Percentiles rank a stretch among this genome's conserved stretches.
phyloP scores from a whole-genome alignment of 2,113 vertebrate species.

The Phodopus roborovskii region DNA sequence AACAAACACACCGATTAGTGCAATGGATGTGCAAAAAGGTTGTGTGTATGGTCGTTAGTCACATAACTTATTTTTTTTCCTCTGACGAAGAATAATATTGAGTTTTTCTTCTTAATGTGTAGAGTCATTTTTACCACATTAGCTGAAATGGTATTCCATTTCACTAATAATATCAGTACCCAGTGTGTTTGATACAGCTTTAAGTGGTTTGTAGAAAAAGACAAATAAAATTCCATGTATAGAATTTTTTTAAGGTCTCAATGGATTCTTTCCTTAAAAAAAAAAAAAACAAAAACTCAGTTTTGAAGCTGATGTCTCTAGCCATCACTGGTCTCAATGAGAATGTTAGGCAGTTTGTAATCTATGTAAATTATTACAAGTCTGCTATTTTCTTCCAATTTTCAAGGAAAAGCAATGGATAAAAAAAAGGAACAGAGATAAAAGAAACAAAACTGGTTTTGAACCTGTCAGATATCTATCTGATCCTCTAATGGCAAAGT shows the following conservation, averaged over 20 bases:
- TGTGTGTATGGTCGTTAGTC: conserved; percentile 42
- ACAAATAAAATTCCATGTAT: neutral
- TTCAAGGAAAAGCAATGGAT: neutral
- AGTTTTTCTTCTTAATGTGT: conserved; percentile 49
- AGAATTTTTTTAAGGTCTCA: neutral
- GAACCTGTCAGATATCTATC: neutral
- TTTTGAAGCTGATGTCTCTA: neutral
- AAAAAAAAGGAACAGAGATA: neutral
- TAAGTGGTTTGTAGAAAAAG: conserved; percentile 12
- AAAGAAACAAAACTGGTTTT: neutral
- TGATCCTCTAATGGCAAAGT: neutral
- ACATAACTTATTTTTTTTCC: conserved; percentile 15
- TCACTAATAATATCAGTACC: conserved; percentile 25
- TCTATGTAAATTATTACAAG: neutral
- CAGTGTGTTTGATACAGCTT: neutral
- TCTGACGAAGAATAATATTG: conserved; percentile 50
- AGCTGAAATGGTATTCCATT: conserved; percentile 42
- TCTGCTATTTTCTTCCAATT: neutral
- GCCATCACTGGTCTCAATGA: neutral
- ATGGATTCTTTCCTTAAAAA: neutral
- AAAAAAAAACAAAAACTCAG: too few relatives aligned
- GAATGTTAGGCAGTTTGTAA: neutral
- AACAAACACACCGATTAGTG: conserved; percentile 51
- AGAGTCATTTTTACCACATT: conserved; percentile 41
- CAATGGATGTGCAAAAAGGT: neutral